phyloP scores from a whole-genome alignment of 2,797 vertebrate species.

The Phalanger gymnotis region DNA sequence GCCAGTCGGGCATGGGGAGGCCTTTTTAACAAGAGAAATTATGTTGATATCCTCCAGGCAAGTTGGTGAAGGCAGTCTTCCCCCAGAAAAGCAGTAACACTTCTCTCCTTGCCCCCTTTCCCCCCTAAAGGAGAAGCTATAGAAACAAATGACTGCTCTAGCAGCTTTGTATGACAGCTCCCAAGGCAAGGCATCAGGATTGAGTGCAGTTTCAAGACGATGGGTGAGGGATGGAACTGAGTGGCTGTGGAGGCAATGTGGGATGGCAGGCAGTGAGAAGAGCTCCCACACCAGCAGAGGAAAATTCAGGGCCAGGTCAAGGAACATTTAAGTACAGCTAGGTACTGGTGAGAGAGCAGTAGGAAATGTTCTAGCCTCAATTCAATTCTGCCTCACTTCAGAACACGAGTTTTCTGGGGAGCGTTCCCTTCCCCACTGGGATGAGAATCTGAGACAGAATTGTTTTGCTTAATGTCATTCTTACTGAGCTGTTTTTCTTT shows the following conservation, averaged over 20 bases:
- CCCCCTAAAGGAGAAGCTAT: too few relatives aligned
- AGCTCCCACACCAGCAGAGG: background rate
- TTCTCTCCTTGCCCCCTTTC: too few relatives aligned
- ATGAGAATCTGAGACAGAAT: background rate
- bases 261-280: background rate
- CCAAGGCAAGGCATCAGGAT: background rate
- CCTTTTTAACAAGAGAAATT: background rate
- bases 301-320: background rate
- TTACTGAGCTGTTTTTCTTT: background rate
- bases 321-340: background rate
- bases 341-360: background rate
- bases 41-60: background rate
- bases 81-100: background rate
- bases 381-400: background rate
- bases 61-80: background rate
- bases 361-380: background rate
- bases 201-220: background rate
- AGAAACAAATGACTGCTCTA: too few relatives aligned
- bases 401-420: background rate
- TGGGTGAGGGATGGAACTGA: background rate
- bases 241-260: background rate
- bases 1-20: background rate
- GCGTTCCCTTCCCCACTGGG: background rate
- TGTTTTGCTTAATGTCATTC: background rate
- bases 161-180: background rate